These are phyloP conservation scores for Halyomorpha halys DNA, from an alignment of 1,140 invertebrate genomes.

Conservation along the genomic window DNA sequence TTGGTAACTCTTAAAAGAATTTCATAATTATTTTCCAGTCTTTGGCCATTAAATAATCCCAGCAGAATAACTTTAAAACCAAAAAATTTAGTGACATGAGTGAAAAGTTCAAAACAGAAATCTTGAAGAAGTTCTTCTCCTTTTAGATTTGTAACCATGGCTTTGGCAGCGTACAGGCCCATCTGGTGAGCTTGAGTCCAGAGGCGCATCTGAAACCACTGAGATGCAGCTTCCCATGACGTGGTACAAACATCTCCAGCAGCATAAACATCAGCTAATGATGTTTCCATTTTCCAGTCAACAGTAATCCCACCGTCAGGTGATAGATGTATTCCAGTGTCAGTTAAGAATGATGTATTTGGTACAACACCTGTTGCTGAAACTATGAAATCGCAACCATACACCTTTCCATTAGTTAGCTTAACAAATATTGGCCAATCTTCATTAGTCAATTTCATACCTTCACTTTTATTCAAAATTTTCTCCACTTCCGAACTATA, in stretches of 20 bases:
- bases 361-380: conserved; percentile 90
- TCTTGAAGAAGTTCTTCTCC: conserved; percentile 64
- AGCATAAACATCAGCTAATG: conserved; percentile 69
- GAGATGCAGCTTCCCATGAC: conserved; percentile 59
- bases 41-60: conserved; percentile 90
- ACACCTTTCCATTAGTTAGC: conserved; percentile 61
- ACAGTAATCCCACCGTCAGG: conserved; percentile 70
- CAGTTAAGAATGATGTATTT: conserved; percentile 47
- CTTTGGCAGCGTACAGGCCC: conserved; percentile 86
- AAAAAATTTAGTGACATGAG: conserved; percentile 92
- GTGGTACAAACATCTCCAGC: conserved; percentile 88
- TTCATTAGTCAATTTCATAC: conserved; percentile 35
- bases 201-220: conserved; percentile 94
- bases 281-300: conserved; percentile 77
- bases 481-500: conserved; percentile 60
- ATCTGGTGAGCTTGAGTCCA: conserved; percentile 98
- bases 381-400: conserved; percentile 83
- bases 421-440: conserved; percentile 60
- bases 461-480: conserved; percentile 36
- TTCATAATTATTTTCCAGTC: conserved; percentile 72
- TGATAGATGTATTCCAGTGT: conserved; percentile 43
- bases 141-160: conserved; percentile 60
- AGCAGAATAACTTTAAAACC: conserved; percentile 88
- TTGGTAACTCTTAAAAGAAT: conserved; percentile 76
- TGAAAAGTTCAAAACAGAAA: conserved; percentile 95